Base-by-base conservation (phyloP, 2,888 invertebrate genomes). In the Tenthredo amoena region DNA sequence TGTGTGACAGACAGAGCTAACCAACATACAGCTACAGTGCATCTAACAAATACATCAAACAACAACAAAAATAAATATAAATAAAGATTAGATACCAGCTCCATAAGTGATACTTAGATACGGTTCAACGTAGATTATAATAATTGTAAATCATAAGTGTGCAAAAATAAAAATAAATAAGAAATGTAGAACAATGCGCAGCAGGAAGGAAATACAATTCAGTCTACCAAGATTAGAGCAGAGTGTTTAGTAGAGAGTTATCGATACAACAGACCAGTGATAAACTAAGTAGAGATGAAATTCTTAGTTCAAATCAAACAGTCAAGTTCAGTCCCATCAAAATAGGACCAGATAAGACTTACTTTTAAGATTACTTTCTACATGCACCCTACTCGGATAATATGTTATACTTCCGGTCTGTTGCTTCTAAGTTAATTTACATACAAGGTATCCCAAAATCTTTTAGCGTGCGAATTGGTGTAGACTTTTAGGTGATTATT, bases 11-110 rank as follows among this genome's bases (percentile, higher is more conserved):
- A 93, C 90, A 92, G 92, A 93, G 92, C 91, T 93, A 93, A 93
- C 91, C 93, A 93, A 93, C 92, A 93, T 92, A 93, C 93, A 93
- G 93, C 93, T 93, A 93, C 93, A 93, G 93, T 93, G 93, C 93
- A 93, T 93, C 93, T 93, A 93, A 93, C 92, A 93, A 93, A 93
- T 93, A 93, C 92, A 93, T 92, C 93, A 93, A 93, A 93, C 91
- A 93, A 93, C 91, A 93, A 93, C 90, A 88, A 92, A 92, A 92
- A 92, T 91, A 93, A 89, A 92, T 91, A 92, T 92, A 92, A 92
- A 92, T 92, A 92, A 92, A 93, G 89, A 89, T 91, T 89, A 68
- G 86, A 90, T 88, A 90, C 91, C 90, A 91, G 87, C 89, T 89
- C 91, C 91, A 85, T 89, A 88, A 91, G 62, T 62, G 77, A 55